Conservation (phyloP, 2,797 vertebrate genomes). For the Chromobotia macracanthus region DNA sequence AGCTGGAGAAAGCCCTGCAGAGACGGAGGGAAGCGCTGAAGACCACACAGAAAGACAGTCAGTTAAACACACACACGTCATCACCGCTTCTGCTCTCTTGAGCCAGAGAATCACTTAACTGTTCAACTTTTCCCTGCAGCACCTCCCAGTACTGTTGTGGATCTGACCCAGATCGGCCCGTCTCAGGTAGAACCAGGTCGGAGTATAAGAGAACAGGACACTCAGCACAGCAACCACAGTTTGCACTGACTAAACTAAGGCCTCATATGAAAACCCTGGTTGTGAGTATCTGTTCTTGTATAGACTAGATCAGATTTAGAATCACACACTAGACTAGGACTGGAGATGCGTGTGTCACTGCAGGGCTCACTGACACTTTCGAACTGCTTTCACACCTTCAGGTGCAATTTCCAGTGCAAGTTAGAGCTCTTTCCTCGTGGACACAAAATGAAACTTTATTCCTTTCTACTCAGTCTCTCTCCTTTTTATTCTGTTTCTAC, state of each 20-base stretch:
- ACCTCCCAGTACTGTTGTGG: constrained; percentile 56
- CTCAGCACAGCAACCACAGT: constrained; percentile 26
- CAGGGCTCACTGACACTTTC: constrained; percentile 79
- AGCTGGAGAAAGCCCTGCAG: constrained; percentile 87
- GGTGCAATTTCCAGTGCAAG: constrained; percentile 73
- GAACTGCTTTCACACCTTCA: constrained; percentile 75
- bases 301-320: constrained; percentile 15
- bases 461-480: background rate
- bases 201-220: constrained; percentile 9
- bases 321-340: constrained; percentile 56
- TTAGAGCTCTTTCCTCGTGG: constrained; percentile 61
- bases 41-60: constrained; percentile 71
- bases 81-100: background rate
- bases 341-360: constrained; percentile 40
- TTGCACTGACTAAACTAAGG: constrained; percentile 1
- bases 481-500: background rate
- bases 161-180: constrained; percentile 46
- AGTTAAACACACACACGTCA: constrained; percentile 61
- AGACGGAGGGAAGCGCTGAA: constrained; percentile 83
- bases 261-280: constrained; percentile 1
- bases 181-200: constrained; percentile 27
- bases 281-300: constrained; percentile 43
- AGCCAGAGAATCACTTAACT: background rate
- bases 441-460: constrained; percentile 46
- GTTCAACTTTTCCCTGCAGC: constrained; percentile 3